A percentile compares a stretch with the other conserved stretches of the same genome.
Conservation (phyloP, 2,888 invertebrate genomes). For the Teleiodes luculella region DNA sequence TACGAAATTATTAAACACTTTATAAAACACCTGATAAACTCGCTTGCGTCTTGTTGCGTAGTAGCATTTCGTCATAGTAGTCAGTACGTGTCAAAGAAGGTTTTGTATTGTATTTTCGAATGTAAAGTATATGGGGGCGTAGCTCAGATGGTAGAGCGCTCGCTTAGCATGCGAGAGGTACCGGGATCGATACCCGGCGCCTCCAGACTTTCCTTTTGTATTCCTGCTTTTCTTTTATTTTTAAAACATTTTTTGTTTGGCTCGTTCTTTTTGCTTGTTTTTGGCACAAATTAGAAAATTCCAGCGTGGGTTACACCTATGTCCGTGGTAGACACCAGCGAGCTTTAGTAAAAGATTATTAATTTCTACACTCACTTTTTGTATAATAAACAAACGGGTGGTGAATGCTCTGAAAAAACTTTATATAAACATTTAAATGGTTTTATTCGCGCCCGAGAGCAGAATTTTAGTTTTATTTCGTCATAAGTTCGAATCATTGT, state of each 20-base stretch:
- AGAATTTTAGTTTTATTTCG: not conserved
- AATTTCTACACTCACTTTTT: too few relatives aligned
- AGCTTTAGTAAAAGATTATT: too few relatives aligned
- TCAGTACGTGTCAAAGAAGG: not conserved
- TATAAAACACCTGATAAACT: not conserved
- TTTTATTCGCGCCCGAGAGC: not conserved
- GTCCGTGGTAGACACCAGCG: too few relatives aligned
- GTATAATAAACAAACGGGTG: too few relatives aligned
- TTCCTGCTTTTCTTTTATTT: not conserved
- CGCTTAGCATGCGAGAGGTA: conserved; percentile 77
- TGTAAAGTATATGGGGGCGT: conserved; percentile 48
- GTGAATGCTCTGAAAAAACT: too few relatives aligned
- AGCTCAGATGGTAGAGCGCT: conserved; percentile 73
- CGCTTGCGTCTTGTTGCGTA: not conserved
- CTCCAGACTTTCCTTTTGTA: conserved; percentile 43
- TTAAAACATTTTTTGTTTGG: not conserved
- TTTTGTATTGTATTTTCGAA: not conserved
- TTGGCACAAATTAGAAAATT: too few relatives aligned
- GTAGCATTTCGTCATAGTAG: not conserved
- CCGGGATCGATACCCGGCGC: conserved; percentile 79
- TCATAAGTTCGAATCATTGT: not conserved
- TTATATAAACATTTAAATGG: too few relatives aligned
- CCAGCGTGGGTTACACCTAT: too few relatives aligned
- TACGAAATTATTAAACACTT: not conserved
- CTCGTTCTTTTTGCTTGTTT: too few relatives aligned